Conservation (phyloP, 2,113 vertebrate genomes). For the Echinops telfairi region DNA sequence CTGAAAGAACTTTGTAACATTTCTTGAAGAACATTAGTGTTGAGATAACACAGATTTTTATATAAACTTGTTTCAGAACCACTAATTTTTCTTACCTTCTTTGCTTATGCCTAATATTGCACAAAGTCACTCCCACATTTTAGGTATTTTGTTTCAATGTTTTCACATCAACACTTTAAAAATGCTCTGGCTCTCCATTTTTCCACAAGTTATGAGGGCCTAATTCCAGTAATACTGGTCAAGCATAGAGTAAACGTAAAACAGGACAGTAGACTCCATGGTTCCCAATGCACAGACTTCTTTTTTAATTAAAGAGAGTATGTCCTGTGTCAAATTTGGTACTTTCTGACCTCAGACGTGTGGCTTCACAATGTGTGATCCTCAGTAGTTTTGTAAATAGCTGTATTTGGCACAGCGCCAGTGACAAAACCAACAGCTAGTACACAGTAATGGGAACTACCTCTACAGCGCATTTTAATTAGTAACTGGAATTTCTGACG, state of each 20-base stretch:
- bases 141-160: too few species aligned
- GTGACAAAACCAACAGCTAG: not conserved
- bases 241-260: not conserved
- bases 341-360: constrained; percentile 12
- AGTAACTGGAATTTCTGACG: not conserved
- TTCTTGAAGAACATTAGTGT: too few species aligned
- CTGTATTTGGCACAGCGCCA: not conserved
- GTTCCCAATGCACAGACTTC: not conserved
- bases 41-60: not conserved
- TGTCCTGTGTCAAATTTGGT: not conserved
- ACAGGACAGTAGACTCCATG: not conserved
- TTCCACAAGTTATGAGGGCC: not conserved
- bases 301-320: not conserved
- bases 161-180: not conserved
- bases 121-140: too few species aligned
- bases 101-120: not conserved
- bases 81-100: not conserved
- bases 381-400: not conserved
- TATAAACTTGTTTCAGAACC: not conserved
- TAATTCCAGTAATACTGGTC: not conserved
- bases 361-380: not conserved
- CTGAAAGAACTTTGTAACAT: too few species aligned
- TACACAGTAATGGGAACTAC: not conserved
- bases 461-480: too few species aligned
- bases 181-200: not conserved